Conservation (phyloP, 2,888 invertebrate genomes). For the Alsophila aescularia region DNA sequence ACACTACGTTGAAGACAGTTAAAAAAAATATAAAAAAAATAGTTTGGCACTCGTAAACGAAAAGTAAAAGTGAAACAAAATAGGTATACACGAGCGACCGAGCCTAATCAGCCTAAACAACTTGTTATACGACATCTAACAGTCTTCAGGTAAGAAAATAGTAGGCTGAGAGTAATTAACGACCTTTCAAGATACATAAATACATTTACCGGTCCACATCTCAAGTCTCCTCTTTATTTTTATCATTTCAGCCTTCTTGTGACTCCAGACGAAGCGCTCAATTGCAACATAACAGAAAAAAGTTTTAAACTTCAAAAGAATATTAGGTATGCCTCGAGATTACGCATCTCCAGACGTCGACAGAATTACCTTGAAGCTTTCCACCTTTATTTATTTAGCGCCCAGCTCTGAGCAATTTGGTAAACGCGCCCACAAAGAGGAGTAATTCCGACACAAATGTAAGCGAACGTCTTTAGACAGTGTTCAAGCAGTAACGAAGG, state of each 20-base stretch:
- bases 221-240: no score
- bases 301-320: slow-evolving; percentile 16
- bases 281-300: slow-evolving; percentile 1
- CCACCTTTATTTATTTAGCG: slow-evolving; percentile 35
- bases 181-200: no score
- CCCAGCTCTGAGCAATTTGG: slow-evolving; percentile 34
- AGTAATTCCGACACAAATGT: slow-evolving; percentile 31
- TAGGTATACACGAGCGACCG: no score
- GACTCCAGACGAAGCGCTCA: neutral
- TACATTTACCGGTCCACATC: neutral
- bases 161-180: no score
- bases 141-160: no score
- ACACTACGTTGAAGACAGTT: no score
- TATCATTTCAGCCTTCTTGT: neutral
- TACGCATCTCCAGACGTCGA: slow-evolving; percentile 14
- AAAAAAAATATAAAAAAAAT: no score
- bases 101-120: no score
- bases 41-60: no score
- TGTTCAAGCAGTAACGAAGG: slow-evolving; percentile 10
- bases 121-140: no score
- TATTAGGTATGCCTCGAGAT: slow-evolving; percentile 13
- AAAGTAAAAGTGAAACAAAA: no score
- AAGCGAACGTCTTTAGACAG: slow-evolving; percentile 15
- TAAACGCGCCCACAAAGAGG: slow-evolving; percentile 37
- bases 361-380: slow-evolving; percentile 23